phyloP scores from a whole-genome alignment of 2,797 vertebrate species.

The Myiothlypis chrysogaster region DNA sequence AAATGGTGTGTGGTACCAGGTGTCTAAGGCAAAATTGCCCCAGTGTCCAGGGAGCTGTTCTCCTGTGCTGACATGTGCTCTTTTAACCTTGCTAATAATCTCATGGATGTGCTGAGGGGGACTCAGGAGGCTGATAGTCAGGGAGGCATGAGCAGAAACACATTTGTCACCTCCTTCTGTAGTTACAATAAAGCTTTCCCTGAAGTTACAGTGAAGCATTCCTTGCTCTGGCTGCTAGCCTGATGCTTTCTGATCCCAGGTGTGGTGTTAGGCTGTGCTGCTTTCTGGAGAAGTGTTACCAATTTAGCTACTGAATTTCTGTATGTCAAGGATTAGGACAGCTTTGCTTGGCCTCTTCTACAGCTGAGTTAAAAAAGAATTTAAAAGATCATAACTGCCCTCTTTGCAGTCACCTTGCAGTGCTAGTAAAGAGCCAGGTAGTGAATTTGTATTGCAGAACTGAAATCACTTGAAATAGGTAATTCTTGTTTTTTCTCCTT shows the following conservation, averaged over 20 bases:
- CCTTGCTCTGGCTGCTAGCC: neutral
- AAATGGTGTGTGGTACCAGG: neutral
- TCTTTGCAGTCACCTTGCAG: neutral
- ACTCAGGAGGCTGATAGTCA: no score
- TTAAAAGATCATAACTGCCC: accelerated
- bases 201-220: neutral
- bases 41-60: neutral
- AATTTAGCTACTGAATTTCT: accelerated
- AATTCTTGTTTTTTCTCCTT: accelerated
- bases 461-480: neutral
- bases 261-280: neutral
- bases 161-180: neutral
- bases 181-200: neutral
- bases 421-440: neutral
- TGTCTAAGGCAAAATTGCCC: neutral
- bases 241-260: neutral
- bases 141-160: neutral
- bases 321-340: neutral
- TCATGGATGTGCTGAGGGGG: neutral
- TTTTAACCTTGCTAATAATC: neutral
- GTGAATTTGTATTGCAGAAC: neutral
- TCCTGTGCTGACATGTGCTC: neutral
- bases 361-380: neutral
- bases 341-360: neutral
- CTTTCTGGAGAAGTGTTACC: neutral